These are phyloP conservation scores for Myanophis thanlyinensis DNA, from an alignment of 2,113 vertebrate genomes.

Conservation along the genomic window DNA sequence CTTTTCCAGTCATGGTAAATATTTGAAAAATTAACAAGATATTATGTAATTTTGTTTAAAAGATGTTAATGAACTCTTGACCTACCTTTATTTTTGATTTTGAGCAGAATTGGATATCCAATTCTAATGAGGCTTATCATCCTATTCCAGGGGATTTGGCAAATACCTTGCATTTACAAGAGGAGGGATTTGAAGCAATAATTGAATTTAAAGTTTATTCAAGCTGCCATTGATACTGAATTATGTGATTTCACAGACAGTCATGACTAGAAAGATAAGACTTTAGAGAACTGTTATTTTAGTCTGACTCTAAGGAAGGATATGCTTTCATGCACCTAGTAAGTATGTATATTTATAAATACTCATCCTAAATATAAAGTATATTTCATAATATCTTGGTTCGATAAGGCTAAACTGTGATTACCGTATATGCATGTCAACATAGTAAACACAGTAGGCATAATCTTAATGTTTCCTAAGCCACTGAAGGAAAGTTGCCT, in stretches of 20 bases:
- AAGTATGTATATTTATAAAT: not conserved
- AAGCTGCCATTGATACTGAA: conserved; percentile 31
- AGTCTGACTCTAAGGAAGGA: conserved; percentile 24
- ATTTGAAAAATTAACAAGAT: not conserved
- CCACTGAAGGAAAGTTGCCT: not conserved
- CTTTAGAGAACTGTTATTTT: not conserved
- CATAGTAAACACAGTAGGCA: not conserved
- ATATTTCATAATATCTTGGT: not conserved
- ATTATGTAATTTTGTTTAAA: accelerated
- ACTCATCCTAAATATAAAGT: not conserved
- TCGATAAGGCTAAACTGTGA: not conserved
- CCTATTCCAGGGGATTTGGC: not conserved
- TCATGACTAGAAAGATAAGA: conserved; percentile 28
- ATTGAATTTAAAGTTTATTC: not conserved
- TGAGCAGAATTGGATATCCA: not conserved
- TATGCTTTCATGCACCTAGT: conserved; percentile 18
- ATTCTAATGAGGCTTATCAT: not conserved
- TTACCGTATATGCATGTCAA: not conserved
- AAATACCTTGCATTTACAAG: conserved; percentile 12
- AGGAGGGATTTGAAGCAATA: conserved; percentile 2
- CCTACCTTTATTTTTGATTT: not conserved
- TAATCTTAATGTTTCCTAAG: not conserved
- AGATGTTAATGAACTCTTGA: not conserved
- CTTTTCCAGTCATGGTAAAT: not conserved
- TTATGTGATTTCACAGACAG: not conserved